Base-by-base conservation (phyloP, 1,140 invertebrate species). In the Ladona fulva region DNA sequence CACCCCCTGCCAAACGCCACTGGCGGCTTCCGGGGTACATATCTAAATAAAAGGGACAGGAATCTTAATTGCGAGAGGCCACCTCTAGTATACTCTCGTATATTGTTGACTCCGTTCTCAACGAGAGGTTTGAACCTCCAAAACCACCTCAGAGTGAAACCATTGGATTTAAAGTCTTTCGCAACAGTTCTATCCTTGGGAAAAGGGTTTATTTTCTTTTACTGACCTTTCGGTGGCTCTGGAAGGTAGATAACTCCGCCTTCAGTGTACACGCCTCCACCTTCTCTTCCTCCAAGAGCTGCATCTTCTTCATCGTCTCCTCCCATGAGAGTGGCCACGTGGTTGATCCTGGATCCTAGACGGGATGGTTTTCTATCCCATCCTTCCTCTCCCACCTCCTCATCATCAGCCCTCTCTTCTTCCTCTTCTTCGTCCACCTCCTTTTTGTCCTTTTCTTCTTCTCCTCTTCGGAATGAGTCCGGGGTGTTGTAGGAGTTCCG, bases 401-500 rank as follows among this genome's bases (percentile, higher is more conserved):
- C 52, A 16, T 66, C 52, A 5, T 6, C 52, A 66, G 14, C 3
- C 52, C 44, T 19, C 10, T 19, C 77, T 79, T 24, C 11, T 14
- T 12, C n/a, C 24, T 80, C 79, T 19, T 77, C 76, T 16, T 79
- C 24, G 25, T 16, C 16, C 44, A 22, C n/a, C 19, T 42, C 37
- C 3, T 81, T 75, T 24, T 77, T 79, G 80, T 87, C 84, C 76
- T 82, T 84, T 6, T 83, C 83, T 80, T 88, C 88, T 80, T 85
- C 84, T n/a, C 86, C 87, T 19, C 82, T 81, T 14, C 87, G 80
- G 80, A 88, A 88, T 24, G 81, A 81, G 66, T 87, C 85, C 1
- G 87, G 87, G 8, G 86, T 87, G 80, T 88, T 88, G 81, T 88
- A 88, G 24, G 82, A 78, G 12, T 81, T 77, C 25, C 82, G 82